These are phyloP conservation scores for Dendrolimus kikuchii DNA, from an alignment of 1,140 invertebrate genomes.

Conservation along the genomic window DNA sequence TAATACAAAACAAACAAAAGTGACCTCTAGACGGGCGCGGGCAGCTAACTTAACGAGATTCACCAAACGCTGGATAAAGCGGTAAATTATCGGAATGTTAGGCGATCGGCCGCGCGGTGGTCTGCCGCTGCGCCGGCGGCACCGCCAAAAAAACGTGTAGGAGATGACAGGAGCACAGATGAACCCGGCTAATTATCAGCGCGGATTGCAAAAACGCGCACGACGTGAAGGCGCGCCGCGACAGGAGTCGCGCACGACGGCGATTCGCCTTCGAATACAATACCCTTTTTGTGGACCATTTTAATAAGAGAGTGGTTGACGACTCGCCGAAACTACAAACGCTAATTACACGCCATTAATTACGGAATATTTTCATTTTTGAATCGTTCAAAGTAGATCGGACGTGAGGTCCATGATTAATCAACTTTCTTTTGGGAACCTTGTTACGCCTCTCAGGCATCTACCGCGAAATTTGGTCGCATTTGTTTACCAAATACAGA, in stretches of 20 bases:
- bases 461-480: neutral
- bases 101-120: conserved; percentile 47
- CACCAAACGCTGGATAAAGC: conserved; percentile 65
- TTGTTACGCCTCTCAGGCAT: neutral
- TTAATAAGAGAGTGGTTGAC: conserved; percentile 29
- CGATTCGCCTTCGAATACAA: conserved; percentile 30
- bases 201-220: conserved; percentile 31
- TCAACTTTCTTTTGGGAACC: conserved; percentile 25
- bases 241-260: conserved; percentile 30
- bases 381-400: conserved; percentile 18
- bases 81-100: conserved; percentile 68
- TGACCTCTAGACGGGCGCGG: conserved; percentile 58
- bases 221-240: conserved; percentile 25
- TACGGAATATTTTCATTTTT: conserved; percentile 35
- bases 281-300: conserved; percentile 25
- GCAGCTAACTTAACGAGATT: conserved; percentile 66
- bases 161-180: conserved; percentile 58
- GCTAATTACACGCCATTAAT: conserved; percentile 44
- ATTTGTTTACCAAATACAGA: neutral
- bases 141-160: conserved; percentile 55
- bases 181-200: conserved; percentile 47
- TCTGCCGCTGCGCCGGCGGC: conserved; percentile 30
- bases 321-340: conserved; percentile 25
- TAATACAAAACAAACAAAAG: conserved; percentile 71
- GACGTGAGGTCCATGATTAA: conserved; percentile 29